These are phyloP conservation scores for Calonectris borealis DNA, from an alignment of 2,113 vertebrate genomes.

Conservation along the genomic window DNA sequence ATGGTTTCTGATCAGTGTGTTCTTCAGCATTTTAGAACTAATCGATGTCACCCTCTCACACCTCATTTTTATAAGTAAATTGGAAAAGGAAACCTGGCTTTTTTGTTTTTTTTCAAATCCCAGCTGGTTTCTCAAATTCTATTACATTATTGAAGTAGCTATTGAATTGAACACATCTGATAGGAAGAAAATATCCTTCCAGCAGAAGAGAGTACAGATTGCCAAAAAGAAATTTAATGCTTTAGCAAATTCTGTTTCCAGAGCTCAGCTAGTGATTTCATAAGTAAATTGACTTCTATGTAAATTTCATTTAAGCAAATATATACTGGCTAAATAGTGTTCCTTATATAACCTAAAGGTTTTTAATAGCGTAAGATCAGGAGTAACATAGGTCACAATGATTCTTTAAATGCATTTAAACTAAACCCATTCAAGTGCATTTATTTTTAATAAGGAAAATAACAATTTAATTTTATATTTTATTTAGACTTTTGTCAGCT, in stretches of 20 bases:
- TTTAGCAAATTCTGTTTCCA: neutral
- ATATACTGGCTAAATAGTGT: neutral
- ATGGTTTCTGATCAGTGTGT: neutral
- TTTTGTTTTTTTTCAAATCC: neutral
- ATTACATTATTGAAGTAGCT: neutral
- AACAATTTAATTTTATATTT: neutral
- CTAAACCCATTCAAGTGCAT: neutral
- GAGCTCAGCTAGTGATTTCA: neutral
- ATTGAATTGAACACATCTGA: neutral
- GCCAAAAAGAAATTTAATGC: neutral
- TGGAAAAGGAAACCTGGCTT: neutral
- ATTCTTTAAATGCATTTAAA: neutral
- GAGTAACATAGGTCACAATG: neutral
- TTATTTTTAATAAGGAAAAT: neutral
- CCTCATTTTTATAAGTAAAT: neutral
- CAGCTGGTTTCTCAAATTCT: conserved; percentile 4
- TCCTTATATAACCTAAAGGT: neutral
- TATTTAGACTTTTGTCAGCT: neutral
- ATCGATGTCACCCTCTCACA: neutral
- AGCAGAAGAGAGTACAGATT: neutral
- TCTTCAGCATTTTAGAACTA: neutral
- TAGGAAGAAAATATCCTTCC: neutral
- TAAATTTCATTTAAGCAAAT: neutral
- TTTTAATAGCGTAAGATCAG: neutral
- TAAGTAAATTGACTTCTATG: neutral